Percentiles rank a stretch among this genome's conserved stretches.
These are phyloP conservation scores for Drosophila subsilvestris DNA, from an alignment of 2,888 invertebrate species.

Conservation along the genomic window DNA sequence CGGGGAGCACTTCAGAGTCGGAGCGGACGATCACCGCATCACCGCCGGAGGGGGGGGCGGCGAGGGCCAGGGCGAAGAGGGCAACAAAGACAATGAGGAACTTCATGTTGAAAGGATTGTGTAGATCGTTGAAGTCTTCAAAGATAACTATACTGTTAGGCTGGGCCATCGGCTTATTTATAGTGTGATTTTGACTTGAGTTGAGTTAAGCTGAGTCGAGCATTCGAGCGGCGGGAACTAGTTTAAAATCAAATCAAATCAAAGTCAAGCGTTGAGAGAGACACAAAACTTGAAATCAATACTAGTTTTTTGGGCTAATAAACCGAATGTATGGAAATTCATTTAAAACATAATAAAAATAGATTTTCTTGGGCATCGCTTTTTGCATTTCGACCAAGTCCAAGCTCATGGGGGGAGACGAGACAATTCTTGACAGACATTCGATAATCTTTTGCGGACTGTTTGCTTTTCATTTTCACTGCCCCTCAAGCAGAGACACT, in stretches of 20 bases:
- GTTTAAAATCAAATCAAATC: slow-evolving; percentile 20
- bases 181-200: slow-evolving; percentile 3
- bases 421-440: neutral
- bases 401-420: neutral
- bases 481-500: neutral
- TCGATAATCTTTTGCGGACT: neutral
- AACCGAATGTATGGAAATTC: slow-evolving; percentile 12
- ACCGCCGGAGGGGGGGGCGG: too few species aligned
- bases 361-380: neutral
- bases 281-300: neutral
- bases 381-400: neutral
- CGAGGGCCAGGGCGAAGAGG: slow-evolving; percentile 70
- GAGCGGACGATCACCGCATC: too few species aligned
- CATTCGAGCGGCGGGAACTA: neutral
- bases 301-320: slow-evolving; percentile 9
- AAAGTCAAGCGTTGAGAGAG: neutral
- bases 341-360: neutral
- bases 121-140: slow-evolving; percentile 15
- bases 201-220: neutral
- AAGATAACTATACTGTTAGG: slow-evolving; percentile 11
- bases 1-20: slow-evolving; percentile 81
- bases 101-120: slow-evolving; percentile 64
- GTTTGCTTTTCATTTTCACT: neutral
- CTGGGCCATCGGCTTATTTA: slow-evolving; percentile 3
- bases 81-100: slow-evolving; percentile 71